Evolutionary conservation across 1,140 invertebrate genomes (phyloP), one percentile per base, ranked within the genome.

Genomic region (Drosophila parvula): DNA sequence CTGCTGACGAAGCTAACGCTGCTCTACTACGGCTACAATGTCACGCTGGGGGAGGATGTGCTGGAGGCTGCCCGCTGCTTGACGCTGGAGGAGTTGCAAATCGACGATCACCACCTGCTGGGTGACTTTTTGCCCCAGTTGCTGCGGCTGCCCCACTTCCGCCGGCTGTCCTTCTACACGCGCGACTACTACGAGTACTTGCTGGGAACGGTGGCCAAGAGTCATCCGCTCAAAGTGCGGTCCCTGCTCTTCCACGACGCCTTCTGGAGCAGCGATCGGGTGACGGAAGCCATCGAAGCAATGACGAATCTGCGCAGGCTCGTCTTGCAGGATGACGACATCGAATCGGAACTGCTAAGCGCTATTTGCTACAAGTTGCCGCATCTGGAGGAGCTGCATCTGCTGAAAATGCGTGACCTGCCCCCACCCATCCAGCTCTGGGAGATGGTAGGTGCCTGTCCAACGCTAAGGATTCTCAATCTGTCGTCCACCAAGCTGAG

Each of bases 31-130:
- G 79, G 79, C 27, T 81, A 86, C 48, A 67, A 62, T 30, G 69
- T 59, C 3, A 61, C 45, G 18, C 16, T 86, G 11, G 63, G 47
- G 10, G 38, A 55, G 0, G 27, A 41, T 0, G 27, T 88, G 4
- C 0, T 44, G 6, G 48, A 51, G 12, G 44, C 56, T 0, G 48
- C 76, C 4, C n/a, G 32, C 0, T 77, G 82, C 28, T 6, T n/a
- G 8, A 79, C 60, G 2, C 61, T 86, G 12, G 71, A 86, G 32
- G 82, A 86, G 61, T 40, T 86, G 7, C 41, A 59, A 1, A 71
- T 86, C 11, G 79, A 86, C 16, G 83, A 86, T 69, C 82, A 86
- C 28, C 82, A 86, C 12, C 45, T 86, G 60, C 12, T 81, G 22
- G 62, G 73, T 4, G 38, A 50, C 2, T 78, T 78, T 14, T 22